Evolutionary conservation across 2,888 invertebrate species (phyloP).

Genomic region (Psylliodes chrysocephalus): DNA sequence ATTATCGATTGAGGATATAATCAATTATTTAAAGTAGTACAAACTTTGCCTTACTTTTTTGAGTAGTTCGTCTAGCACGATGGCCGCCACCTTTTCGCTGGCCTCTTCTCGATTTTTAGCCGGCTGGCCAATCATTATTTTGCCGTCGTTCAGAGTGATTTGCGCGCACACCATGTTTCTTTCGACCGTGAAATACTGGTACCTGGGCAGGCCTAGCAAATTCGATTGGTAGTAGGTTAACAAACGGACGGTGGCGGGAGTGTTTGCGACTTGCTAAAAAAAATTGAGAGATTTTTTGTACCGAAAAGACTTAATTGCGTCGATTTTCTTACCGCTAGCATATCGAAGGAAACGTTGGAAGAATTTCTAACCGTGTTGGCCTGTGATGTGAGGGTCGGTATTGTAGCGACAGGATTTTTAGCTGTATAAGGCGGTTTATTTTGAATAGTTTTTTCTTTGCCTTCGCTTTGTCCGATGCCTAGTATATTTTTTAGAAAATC

Average conservation of each 20-base stretch:
- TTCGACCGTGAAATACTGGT: constrained; percentile 61
- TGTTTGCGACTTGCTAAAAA: constrained; percentile 44
- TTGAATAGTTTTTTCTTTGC: neutral
- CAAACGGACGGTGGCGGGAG: constrained; percentile 57
- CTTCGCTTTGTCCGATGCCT: constrained; percentile 46
- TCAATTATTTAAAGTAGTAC: too few relatives aligned
- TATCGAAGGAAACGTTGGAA: constrained; percentile 40
- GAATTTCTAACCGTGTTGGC: too few relatives aligned
- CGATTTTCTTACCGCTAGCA: constrained; percentile 47
- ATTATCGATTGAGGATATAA: too few relatives aligned
- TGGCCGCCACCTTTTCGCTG: constrained; percentile 64
- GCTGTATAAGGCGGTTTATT: neutral
- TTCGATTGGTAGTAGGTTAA: constrained; percentile 63
- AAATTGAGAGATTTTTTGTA: neutral
- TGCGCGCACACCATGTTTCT: constrained; percentile 61
- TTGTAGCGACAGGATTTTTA: neutral
- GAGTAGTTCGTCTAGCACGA: constrained; percentile 54
- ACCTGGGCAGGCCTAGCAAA: constrained; percentile 64
- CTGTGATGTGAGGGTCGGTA: too few relatives aligned
- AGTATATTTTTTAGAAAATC: constrained; percentile 55
- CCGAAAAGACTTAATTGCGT: too few relatives aligned
- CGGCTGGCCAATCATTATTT: constrained; percentile 64
- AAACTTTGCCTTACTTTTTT: constrained; percentile 42
- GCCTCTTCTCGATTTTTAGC: constrained; percentile 65
- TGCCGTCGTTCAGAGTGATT: constrained; percentile 65